Base-by-base conservation (phyloP, 92 coral and sea anemone genomes). In the Epizoanthus ramosus region DNA sequence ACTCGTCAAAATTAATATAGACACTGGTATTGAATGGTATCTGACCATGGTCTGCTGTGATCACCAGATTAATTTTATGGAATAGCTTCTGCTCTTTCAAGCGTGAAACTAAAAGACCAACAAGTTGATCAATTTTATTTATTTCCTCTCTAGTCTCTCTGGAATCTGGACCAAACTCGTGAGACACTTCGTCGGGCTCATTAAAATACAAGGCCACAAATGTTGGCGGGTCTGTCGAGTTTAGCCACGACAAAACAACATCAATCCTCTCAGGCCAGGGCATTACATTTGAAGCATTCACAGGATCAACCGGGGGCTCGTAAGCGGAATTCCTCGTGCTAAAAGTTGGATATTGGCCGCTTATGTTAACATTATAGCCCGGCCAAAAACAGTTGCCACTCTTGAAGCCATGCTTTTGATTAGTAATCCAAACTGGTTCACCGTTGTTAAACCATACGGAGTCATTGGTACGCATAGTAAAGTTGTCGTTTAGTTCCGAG, bases 371-470 rank as follows among this genome's bases (percentile, higher is more conserved):
- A 70, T 90, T 91, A 71, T 83, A 92, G 35, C 96, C 96, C 0
- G 96, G 96, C 96, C 96, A 92, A 58, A 58, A 92, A 63, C 96
- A 90, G 71, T 81, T 85, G 0, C 96, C 96, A 37, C 94, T 88
- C 58, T 83, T 89, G 17, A 69, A 69, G 16, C 94, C 91, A 22
- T 89, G 91, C 58, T 93, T 93, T 37, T 93, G 86, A 69, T 85
- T 95, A 8, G 98, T 93, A 31, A 95, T 88, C 98, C 98, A 95
- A 0, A 95, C 71, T 8, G 98, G 98, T 83, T 95, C 98, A 2
- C 85, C 88, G 41, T 80, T 87, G 22, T 88, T 65, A 95, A 97
- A 95, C 92, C 94, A 93, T 70, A 81, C 83, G 6, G 98, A 87
- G 35, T 93, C 92, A 25, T 83, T 91, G 13, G 88, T 93, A 33